These are phyloP conservation scores for Leptinotarsa texana DNA, from an alignment of 1,140 invertebrate genomes.

Conservation along the genomic window DNA sequence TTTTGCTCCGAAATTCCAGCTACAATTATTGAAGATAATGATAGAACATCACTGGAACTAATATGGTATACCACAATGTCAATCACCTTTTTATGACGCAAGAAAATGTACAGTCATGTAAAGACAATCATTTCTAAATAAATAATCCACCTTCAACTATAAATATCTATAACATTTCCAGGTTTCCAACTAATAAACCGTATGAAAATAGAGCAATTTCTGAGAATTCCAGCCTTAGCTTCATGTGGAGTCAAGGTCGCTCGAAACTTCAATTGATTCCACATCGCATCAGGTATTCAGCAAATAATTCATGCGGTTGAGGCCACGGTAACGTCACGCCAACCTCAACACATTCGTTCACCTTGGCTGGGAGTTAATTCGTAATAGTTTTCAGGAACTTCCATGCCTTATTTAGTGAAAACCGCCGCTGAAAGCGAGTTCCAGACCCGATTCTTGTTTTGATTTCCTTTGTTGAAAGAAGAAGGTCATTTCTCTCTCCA, in stretches of 20 bases:
- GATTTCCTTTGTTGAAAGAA: neutral
- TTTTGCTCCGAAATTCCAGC: too few species aligned
- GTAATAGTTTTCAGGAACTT: neutral
- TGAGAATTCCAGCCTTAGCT: neutral
- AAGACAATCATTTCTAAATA: too few species aligned
- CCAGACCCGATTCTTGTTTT: neutral
- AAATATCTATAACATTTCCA: too few species aligned
- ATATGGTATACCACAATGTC: too few species aligned
- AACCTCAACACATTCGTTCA: neutral
- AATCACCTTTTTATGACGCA: too few species aligned
- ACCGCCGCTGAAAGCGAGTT: neutral
- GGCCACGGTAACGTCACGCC: neutral
- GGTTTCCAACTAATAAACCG: neutral
- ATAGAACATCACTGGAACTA: too few species aligned
- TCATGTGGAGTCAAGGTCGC: neutral
- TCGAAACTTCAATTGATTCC: conserved; percentile 1
- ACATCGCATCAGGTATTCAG: conserved; percentile 2
- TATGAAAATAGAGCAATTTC: neutral
- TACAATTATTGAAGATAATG: too few species aligned
- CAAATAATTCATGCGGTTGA: conserved; percentile 3
- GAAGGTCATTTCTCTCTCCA: too few species aligned
- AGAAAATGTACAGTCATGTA: too few species aligned
- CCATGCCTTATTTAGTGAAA: neutral
- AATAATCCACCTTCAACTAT: too few species aligned
- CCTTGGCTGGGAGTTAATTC: neutral